Conservation (phyloP, 1,140 invertebrate species). For the Heliconius hermathena region DNA sequence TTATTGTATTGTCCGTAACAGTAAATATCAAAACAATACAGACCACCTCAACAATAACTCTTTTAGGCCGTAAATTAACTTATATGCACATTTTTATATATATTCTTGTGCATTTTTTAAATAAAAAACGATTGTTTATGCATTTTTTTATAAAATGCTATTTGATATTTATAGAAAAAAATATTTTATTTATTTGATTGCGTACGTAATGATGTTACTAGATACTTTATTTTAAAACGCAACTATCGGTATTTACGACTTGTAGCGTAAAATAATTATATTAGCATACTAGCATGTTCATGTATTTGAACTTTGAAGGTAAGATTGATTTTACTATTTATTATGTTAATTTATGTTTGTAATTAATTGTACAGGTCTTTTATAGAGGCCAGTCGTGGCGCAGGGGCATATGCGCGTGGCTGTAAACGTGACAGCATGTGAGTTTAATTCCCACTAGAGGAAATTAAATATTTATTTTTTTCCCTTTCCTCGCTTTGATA, state of each 20-base stretch:
- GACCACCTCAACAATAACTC: no score
- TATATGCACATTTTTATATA: neutral
- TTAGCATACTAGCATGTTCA: neutral
- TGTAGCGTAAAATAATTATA: neutral
- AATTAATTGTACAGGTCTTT: no score
- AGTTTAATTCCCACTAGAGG: no score
- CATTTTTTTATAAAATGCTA: no score
- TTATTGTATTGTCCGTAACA: no score
- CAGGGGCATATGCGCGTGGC: no score
- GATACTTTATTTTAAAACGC: neutral
- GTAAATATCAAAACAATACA: no score
- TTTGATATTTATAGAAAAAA: no score
- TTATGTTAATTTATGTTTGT: neutral
- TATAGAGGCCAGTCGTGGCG: no score
- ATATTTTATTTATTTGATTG: neutral
- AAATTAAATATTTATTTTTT: no score
- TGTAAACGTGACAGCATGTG: no score
- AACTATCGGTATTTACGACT: neutral
- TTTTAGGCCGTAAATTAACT: neutral
- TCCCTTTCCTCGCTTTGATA: no score
- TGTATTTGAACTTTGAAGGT: neutral
- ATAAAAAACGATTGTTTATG: neutral
- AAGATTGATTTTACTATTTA: conserved; percentile 2
- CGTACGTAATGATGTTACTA: neutral
- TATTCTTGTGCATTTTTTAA: neutral